A percentile compares a stretch with the other conserved stretches of the same genome.
Conservation (phyloP, 2,113 vertebrate genomes). For the Myrmecophaga tridactyla region DNA sequence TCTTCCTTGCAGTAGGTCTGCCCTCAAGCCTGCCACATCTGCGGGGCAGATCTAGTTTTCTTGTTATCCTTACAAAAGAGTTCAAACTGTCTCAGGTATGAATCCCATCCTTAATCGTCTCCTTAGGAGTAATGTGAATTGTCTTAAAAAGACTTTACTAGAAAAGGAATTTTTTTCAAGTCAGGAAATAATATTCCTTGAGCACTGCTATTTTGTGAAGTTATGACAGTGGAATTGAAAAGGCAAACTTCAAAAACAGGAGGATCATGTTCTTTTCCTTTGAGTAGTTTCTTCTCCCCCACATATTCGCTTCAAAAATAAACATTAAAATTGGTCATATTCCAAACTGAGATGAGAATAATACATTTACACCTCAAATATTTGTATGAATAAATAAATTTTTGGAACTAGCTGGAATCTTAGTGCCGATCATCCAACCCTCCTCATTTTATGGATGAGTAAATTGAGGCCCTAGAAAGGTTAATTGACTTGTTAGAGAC, state of each 20-base stretch:
- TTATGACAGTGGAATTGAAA: neutral
- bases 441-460: slow-evolving; percentile 23
- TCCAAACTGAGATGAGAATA: slow-evolving; percentile 18
- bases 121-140: neutral
- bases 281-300: neutral
- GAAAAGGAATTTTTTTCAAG: neutral
- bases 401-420: neutral
- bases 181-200: neutral
- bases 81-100: neutral
- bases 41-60: neutral
- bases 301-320: neutral
- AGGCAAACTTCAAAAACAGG: neutral
- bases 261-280: neutral
- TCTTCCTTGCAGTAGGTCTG: neutral
- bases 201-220: neutral
- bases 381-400: neutral
- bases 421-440: neutral
- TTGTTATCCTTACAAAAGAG: neutral
- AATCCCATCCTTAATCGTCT: neutral
- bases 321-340: neutral
- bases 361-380: neutral
- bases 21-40: neutral
- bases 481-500: slow-evolving; percentile 66
- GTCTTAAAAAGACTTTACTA: neutral
- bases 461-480: slow-evolving; percentile 54